A percentile compares a stretch with the other conserved stretches of the same genome.
These are phyloP conservation scores for Terrapene triunguis DNA, from an alignment of 2,113 vertebrate genomes.

Conservation along the genomic window DNA sequence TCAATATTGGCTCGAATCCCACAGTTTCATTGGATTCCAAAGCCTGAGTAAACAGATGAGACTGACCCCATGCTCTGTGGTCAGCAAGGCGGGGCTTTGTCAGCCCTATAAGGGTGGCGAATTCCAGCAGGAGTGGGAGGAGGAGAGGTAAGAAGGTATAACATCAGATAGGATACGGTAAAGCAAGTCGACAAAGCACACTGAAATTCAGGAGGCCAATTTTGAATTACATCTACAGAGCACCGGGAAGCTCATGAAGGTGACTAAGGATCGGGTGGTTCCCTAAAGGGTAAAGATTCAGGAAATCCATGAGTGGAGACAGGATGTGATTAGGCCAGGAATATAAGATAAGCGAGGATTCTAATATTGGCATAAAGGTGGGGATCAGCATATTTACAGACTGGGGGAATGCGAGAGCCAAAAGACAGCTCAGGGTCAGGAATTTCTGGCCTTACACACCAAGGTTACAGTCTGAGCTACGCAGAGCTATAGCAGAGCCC, in stretches of 20 bases:
- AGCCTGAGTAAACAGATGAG: slow-evolving; percentile 62
- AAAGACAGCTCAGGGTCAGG: not conserved
- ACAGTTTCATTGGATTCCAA: not conserved
- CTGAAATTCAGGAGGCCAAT: slow-evolving; percentile 12
- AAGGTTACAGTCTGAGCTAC: not conserved
- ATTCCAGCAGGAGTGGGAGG: slow-evolving; percentile 10
- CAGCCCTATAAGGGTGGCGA: slow-evolving; percentile 46
- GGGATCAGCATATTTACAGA: not conserved
- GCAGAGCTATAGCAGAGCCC: rapidly evolving
- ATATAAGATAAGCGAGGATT: not conserved
- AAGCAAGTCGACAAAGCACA: slow-evolving; percentile 1
- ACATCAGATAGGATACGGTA: not conserved
- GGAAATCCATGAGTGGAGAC: not conserved
- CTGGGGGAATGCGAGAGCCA: not conserved
- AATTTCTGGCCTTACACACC: not conserved
- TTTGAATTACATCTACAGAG: slow-evolving; percentile 24
- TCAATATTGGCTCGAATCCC: not conserved
- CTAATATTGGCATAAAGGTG: not conserved
- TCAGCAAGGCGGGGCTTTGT: slow-evolving; percentile 59
- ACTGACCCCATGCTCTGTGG: slow-evolving; percentile 28
- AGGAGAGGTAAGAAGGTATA: not conserved
- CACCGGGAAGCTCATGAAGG: slow-evolving; percentile 28
- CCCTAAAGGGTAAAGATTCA: not conserved
- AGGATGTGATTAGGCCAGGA: not conserved
- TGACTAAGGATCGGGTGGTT: not conserved